These are phyloP conservation scores for Procavia capensis DNA, from an alignment of 2,113 vertebrate genomes.

Conservation along the genomic window DNA sequence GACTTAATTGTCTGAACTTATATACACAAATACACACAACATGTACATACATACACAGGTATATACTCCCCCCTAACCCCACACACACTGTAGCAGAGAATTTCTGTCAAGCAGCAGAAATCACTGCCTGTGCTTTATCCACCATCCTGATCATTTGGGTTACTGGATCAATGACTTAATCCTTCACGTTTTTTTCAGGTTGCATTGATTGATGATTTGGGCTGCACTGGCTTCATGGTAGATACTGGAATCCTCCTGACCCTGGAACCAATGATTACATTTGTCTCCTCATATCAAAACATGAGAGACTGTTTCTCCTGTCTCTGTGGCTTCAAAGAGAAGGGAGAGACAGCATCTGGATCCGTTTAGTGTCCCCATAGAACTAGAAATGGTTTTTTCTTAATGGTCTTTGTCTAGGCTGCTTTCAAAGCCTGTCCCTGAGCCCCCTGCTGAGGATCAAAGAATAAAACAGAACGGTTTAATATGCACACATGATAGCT, in stretches of 20 bases:
- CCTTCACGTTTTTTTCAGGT: neutral
- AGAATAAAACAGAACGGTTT: constrained; percentile 30
- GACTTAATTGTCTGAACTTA: no score
- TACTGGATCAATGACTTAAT: neutral
- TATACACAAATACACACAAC: no score
- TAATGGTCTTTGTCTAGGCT: constrained; percentile 57
- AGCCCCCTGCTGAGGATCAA: constrained; percentile 59
- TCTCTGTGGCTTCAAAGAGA: neutral
- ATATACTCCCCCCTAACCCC: no score
- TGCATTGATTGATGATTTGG: neutral
- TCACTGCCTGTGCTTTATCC: neutral
- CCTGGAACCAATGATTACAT: constrained; percentile 17
- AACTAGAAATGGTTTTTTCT: constrained; percentile 56
- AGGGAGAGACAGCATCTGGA: neutral
- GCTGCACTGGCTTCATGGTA: neutral
- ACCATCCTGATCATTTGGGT: neutral
- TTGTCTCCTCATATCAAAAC: constrained; percentile 14
- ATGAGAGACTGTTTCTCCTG: constrained; percentile 13
- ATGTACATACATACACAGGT: no score
- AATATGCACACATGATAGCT: constrained; percentile 65
- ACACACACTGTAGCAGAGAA: neutral
- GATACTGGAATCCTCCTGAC: neutral
- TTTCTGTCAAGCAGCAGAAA: neutral
- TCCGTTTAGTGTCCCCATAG: neutral
- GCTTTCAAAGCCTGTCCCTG: constrained; percentile 54